A percentile compares a stretch with the other conserved stretches of the same genome.
phyloP scores from a whole-genome alignment of 2,113 vertebrate genomes.

The Psittacula cyanocephala region DNA sequence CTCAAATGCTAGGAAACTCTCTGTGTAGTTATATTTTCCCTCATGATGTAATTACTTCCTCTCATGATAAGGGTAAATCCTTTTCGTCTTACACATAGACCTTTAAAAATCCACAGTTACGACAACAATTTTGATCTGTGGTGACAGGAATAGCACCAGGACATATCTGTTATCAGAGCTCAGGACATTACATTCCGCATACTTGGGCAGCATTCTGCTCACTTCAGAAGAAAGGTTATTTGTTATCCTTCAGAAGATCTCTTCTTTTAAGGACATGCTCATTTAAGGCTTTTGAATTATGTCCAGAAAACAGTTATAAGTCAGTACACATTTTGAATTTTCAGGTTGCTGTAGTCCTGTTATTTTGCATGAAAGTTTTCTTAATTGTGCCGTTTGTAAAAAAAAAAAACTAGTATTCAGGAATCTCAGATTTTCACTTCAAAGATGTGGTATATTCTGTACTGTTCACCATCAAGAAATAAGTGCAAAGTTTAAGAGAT shows the following conservation, averaged over 20 bases:
- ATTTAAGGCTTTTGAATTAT: background rate
- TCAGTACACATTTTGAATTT: background rate
- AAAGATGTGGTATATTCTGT: background rate
- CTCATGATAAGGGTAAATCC: slow-evolving; percentile 12
- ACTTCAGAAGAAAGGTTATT: slow-evolving; percentile 48
- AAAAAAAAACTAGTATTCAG: background rate
- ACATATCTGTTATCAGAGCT: slow-evolving; percentile 56
- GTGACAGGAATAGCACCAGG: slow-evolving; percentile 59
- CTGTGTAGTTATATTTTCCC: slow-evolving; percentile 28
- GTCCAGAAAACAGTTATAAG: background rate
- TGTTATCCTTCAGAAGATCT: slow-evolving; percentile 42
- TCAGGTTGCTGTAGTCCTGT: background rate
- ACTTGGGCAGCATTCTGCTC: background rate
- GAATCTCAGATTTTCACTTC: background rate
- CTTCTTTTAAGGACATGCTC: slow-evolving; percentile 35
- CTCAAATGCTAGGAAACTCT: slow-evolving; percentile 7
- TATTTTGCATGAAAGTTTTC: background rate
- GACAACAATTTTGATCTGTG: slow-evolving; percentile 44
- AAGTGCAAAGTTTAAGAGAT: background rate
- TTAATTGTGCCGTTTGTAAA: background rate
- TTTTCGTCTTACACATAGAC: slow-evolving; percentile 42
- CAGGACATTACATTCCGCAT: slow-evolving; percentile 65
- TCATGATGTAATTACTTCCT: slow-evolving; percentile 48
- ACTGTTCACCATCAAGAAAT: background rate
- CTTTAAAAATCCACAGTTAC: slow-evolving; percentile 57